A percentile compares a stretch with the other conserved stretches of the same genome.
phyloP scores from a whole-genome alignment of 1,140 invertebrate genomes.

The Bilobella aurantiaca region DNA sequence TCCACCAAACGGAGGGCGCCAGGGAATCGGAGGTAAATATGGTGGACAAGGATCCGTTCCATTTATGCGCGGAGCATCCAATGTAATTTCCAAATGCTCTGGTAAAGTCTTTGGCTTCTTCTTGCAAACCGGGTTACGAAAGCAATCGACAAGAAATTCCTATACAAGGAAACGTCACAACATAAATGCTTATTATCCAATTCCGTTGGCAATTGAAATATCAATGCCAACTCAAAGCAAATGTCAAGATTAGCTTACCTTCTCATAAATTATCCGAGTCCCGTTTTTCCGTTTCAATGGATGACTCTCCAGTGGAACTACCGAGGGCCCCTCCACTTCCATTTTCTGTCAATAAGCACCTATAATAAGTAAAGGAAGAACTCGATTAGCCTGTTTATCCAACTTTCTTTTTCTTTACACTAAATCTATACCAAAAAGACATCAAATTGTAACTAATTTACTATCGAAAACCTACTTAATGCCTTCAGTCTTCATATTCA shows the following conservation, averaged over 20 bases:
- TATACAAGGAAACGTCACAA: conserved; percentile 6
- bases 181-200: too few species aligned
- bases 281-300: not conserved
- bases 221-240: not conserved
- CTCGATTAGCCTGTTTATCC: too few species aligned
- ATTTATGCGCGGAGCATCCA: not conserved
- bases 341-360: too few species aligned
- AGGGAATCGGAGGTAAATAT: not conserved
- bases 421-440: too few species aligned
- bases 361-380: too few species aligned
- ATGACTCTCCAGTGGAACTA: too few species aligned
- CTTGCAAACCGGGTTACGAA: conserved; percentile 20
- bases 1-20: not conserved
- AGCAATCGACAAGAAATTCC: conserved; percentile 29
- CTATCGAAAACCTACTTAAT: too few species aligned
- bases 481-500: too few species aligned
- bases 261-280: conserved; percentile 4
- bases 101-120: conserved; percentile 19
- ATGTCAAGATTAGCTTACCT: not conserved
- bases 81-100: conserved; percentile 17
- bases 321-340: too few species aligned
- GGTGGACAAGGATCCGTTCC: not conserved
- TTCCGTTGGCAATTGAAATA: too few species aligned
- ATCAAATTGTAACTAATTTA: too few species aligned
- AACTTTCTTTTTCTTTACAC: too few species aligned